Conservation (phyloP, 2,888 invertebrate genomes). For the Epiblema foenella region DNA sequence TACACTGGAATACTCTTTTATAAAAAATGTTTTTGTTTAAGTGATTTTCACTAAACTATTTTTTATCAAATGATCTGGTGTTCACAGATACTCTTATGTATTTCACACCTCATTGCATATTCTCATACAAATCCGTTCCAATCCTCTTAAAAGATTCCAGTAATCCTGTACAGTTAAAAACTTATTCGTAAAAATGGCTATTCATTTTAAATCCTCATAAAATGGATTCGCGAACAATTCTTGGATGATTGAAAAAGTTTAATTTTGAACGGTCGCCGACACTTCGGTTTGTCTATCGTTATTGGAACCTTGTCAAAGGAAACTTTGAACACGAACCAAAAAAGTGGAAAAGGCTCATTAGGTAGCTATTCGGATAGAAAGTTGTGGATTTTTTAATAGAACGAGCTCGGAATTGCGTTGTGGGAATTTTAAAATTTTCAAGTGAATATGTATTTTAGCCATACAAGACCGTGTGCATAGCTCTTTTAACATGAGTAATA, state of each 20-base stretch:
- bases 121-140: not conserved
- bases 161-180: slow-evolving; percentile 3
- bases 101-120: not conserved
- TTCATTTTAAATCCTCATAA: slow-evolving; percentile 46
- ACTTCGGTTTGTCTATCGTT: slow-evolving; percentile 53
- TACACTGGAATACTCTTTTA: too few species aligned
- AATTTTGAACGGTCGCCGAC: slow-evolving; percentile 54
- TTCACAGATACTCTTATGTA: too few species aligned
- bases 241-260: slow-evolving; percentile 72
- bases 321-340: slow-evolving; percentile 20
- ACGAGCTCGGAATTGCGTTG: slow-evolving; percentile 1
- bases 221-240: slow-evolving; percentile 53
- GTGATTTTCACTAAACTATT: too few species aligned
- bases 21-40: too few species aligned
- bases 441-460: not conserved
- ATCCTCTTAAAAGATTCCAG: not conserved
- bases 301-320: slow-evolving; percentile 43
- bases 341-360: slow-evolving; percentile 26
- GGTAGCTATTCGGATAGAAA: slow-evolving; percentile 10
- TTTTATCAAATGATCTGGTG: too few species aligned
- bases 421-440: not conserved
- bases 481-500: too few species aligned
- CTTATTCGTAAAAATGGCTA: slow-evolving; percentile 29
- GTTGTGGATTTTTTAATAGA: slow-evolving; percentile 21
- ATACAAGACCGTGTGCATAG: too few species aligned